Base-by-base conservation (phyloP, 2,888 invertebrate genomes). In the Agrochola macilenta region DNA sequence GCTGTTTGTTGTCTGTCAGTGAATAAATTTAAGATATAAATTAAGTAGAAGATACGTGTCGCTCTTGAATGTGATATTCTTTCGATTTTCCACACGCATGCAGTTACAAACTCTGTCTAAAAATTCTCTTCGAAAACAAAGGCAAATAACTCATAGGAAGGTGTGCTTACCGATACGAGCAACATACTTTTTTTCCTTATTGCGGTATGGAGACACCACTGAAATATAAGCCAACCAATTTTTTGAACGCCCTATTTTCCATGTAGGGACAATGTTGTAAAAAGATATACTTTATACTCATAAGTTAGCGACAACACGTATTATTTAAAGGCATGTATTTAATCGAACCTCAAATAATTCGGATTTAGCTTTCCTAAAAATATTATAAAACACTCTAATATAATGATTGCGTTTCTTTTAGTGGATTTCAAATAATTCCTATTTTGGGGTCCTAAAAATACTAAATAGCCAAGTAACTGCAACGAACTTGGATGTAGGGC, bases 171-270 rank as follows among this genome's bases (percentile, higher is more conserved):
- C 72, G 76, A 76, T 76, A 70, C 64, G 82, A 74, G 81, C 39
- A 84, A 66, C 66, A 60, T 64, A 43, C 57, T 68, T 76, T 81
- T 83, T 83, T 76, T 83, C 79, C 81, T 75, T 81, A 81, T 83
- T 86, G 65, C 66, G 66, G 52, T 76, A 58, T 63, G 57, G 82
- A 69, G 75, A 71, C 76, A 64, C 70, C 68, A 57, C 69, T 70
- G 70, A 72, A 80, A 84, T 84, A 69, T 82, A 65, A 80, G 71
- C 64, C 43, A 65, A 66, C 52, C 74, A 81, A 83, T 81, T 73
- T n/a, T 81, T 72, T 73, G 58, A 54, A 76, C 81, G 65, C 75
- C 66, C 75, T 81, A 84, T 82, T 83, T 76, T 71, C 61, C 70
- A 66, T 54, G 39, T 46, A 20, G 54, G 57, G 17, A 54, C 69